Base-by-base conservation (phyloP, 2,113 vertebrate species). In the Psilopsiagon aurifrons region DNA sequence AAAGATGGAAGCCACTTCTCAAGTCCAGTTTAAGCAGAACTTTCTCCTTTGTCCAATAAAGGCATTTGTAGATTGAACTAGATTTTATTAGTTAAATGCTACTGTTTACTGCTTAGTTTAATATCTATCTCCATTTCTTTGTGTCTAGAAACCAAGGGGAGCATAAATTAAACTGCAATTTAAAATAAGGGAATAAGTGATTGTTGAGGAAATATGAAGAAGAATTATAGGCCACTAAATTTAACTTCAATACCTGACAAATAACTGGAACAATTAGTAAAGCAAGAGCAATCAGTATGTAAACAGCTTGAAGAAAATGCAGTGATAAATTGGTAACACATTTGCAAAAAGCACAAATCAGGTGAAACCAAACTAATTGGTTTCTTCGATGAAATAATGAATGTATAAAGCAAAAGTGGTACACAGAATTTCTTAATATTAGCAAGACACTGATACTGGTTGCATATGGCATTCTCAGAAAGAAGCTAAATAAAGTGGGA, bases 211-310 rank as follows among this genome's bases (percentile, higher is more conserved):
- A 83, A 71, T 73, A 84, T 60, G 62, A 93, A 86, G 76, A 94
- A 86, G 52, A 96, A 95, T 96, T 95, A 92, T 49, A 81, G 46
- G 66, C 60, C 57, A 43, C 92, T 94, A 86, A 92, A 88, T 96
- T 86, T 92, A 94, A 86, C 85, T 96, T 93, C 75, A 79, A 73
- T 90, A 93, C 47, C 85, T 92, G 91, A 95, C 77, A 90, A 94
- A 87, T 86, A 96, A 67, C 79, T 92, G 47, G 66, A 97, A 95
- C 66, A 90, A 95, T 96, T 97, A 96, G 94, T 82, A 88, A 95
- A 95, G 94, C 94, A 93, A 94, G 91, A 96, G 76, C 84, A 96
- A 87, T 90, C 92, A 63, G 59, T 95, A 76, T 92, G 69, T 90
- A 96, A 97, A 95, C 87, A 92, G 73, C 63, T 75, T 88, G 88